Evolutionary conservation across 1,140 invertebrate species (phyloP).

Genomic region (Cheumatopsyche charites): DNA sequence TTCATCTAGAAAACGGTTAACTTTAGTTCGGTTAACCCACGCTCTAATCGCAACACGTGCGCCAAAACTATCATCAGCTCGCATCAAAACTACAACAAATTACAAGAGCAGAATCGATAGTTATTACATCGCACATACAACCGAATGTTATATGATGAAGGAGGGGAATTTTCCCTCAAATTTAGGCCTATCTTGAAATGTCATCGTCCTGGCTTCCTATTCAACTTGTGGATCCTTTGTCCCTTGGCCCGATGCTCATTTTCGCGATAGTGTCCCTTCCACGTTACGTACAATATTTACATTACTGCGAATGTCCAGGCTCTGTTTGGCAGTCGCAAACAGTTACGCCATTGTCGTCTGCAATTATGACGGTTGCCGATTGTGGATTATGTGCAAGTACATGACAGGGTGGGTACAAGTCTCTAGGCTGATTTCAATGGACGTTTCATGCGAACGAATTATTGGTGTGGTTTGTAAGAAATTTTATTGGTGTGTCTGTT

Average conservation of each 20-base stretch:
- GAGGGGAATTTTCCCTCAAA: slow-evolving; percentile 9
- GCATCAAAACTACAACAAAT: too few relatives aligned
- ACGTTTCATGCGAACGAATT: too few relatives aligned
- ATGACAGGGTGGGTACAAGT: slow-evolving; percentile 26
- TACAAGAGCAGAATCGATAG: neutral
- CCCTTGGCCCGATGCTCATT: slow-evolving; percentile 30
- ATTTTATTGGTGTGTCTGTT: too few relatives aligned
- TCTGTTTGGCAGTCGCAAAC: slow-evolving; percentile 30
- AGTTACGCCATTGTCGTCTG: slow-evolving; percentile 23
- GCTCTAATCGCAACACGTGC: too few relatives aligned
- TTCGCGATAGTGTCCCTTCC: slow-evolving; percentile 10
- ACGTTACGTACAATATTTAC: slow-evolving; percentile 29
- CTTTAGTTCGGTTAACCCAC: neutral
- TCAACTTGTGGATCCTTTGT: slow-evolving; percentile 33
- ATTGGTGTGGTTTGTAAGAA: too few relatives aligned
- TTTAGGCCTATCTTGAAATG: slow-evolving; percentile 35
- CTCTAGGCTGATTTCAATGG: too few relatives aligned
- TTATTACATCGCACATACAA: too few relatives aligned
- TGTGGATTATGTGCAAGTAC: slow-evolving; percentile 1
- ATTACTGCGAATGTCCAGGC: neutral
- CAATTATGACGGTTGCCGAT: slow-evolving; percentile 26
- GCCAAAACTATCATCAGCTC: too few relatives aligned
- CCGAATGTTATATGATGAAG: too few relatives aligned
- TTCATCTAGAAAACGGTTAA: slow-evolving; percentile 10
- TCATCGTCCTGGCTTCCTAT: slow-evolving; percentile 27